phyloP scores from a whole-genome alignment of 2,888 invertebrate species.

The Aspidapion aeneum region DNA sequence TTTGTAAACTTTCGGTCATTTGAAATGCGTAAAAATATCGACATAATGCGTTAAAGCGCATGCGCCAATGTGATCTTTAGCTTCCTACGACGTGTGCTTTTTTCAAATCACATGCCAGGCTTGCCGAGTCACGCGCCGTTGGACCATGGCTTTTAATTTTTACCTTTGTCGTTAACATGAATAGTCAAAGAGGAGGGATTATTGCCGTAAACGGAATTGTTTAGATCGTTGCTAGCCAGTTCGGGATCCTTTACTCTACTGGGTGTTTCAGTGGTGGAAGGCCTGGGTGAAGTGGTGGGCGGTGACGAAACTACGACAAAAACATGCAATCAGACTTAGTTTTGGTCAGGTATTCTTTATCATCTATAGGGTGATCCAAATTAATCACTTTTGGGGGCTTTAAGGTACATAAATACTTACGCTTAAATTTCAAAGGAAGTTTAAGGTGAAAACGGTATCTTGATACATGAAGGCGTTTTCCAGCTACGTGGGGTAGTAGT shows the following conservation, averaged over 20 bases:
- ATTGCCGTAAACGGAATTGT: slow-evolving; percentile 60
- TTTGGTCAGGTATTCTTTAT: slow-evolving; percentile 13
- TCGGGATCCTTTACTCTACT: slow-evolving; percentile 42
- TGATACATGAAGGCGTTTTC: too few species aligned
- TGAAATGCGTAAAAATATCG: too few species aligned
- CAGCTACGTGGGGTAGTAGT: too few species aligned
- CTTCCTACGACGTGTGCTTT: too few species aligned
- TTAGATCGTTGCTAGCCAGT: slow-evolving; percentile 49
- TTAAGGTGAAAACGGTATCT: too few species aligned
- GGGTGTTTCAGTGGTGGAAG: slow-evolving; percentile 63
- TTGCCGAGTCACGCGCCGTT: neutral
- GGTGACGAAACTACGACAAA: slow-evolving; percentile 68
- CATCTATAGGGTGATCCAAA: slow-evolving; percentile 16
- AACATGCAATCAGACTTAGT: slow-evolving; percentile 27
- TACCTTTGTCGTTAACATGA: slow-evolving; percentile 58
- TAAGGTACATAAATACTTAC: neutral
- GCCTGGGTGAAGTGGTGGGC: slow-evolving; percentile 75
- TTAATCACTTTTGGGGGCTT: neutral
- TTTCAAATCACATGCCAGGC: neutral
- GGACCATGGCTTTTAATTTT: neutral
- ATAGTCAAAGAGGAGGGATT: slow-evolving; percentile 62
- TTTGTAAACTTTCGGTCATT: too few species aligned
- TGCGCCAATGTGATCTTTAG: too few species aligned
- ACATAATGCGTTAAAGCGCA: too few species aligned
- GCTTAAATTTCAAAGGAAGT: slow-evolving; percentile 26